These are phyloP conservation scores for Drosophila funebris DNA, from an alignment of 1,140 invertebrate species.

Conservation along the genomic window DNA sequence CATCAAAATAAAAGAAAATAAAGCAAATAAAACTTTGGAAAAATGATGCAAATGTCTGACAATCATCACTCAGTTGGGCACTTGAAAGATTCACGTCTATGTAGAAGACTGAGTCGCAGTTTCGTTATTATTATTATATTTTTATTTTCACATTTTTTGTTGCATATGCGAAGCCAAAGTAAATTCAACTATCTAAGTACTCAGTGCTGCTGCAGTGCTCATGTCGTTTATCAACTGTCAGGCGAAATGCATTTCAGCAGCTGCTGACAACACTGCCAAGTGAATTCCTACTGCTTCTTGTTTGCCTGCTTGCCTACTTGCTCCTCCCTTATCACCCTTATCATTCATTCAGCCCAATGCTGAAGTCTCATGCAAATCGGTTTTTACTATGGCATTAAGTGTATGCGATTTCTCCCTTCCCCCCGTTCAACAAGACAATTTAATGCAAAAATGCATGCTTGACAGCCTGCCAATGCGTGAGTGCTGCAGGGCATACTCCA, in stretches of 20 bases:
- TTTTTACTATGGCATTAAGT: conserved; percentile 71
- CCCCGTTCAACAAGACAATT: conserved; percentile 78
- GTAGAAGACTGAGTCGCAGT: conserved; percentile 48
- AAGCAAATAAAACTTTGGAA: background rate
- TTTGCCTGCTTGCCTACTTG: background rate
- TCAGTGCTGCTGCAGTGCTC: conserved; percentile 42
- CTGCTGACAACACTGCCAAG: conserved; percentile 53
- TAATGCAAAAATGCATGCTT: conserved; percentile 74
- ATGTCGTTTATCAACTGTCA: conserved; percentile 78
- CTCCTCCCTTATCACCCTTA: no score
- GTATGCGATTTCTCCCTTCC: conserved; percentile 77
- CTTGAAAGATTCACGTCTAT: conserved; percentile 41
- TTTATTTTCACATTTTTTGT: no score
- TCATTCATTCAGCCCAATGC: background rate
- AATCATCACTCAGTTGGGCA: conserved; percentile 69
- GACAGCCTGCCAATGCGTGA: conserved; percentile 68
- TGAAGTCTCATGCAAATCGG: conserved; percentile 66
- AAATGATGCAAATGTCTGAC: conserved; percentile 40
- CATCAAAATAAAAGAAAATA: background rate
- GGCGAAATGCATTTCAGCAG: conserved; percentile 63
- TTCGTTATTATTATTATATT: no score
- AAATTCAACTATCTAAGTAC: conserved; percentile 45
- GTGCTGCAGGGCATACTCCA: background rate
- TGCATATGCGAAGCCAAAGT: conserved; percentile 36
- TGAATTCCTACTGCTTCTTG: conserved; percentile 27